Percentiles rank a stretch among this genome's conserved stretches.
These are phyloP conservation scores for Azemiops feae DNA, from an alignment of 2,113 vertebrate genomes.

Conservation along the genomic window DNA sequence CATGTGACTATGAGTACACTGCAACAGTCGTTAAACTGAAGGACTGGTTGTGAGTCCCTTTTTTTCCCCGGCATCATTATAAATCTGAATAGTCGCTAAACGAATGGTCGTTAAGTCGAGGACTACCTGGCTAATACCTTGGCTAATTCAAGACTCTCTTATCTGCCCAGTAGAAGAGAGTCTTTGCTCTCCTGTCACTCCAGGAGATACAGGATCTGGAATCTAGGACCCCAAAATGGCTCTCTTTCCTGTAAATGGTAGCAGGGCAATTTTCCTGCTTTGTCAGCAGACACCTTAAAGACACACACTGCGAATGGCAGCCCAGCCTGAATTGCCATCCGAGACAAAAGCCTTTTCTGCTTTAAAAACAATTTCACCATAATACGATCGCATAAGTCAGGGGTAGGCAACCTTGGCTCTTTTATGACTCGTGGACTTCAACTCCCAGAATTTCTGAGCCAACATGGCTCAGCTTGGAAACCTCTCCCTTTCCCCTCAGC, in stretches of 20 bases:
- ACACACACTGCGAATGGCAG: background rate
- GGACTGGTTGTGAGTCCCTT: background rate
- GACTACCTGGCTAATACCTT: background rate
- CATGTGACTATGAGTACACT: background rate
- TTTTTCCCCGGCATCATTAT: background rate
- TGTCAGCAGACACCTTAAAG: background rate
- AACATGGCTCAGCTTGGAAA: no score
- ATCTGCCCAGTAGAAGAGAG: background rate
- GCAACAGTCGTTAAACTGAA: background rate
- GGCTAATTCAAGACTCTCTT: background rate
- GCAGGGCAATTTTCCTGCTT: background rate
- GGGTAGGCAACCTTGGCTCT: no score
- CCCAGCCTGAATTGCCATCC: background rate
- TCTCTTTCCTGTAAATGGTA: background rate
- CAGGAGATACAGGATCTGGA: background rate
- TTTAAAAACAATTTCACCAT: background rate
- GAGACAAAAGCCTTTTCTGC: background rate
- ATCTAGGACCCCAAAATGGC: no score
- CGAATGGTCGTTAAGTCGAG: background rate
- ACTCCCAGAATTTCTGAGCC: no score
- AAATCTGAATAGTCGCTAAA: background rate
- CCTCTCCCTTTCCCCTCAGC: no score
- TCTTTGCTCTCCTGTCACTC: background rate
- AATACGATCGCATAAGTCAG: no score
- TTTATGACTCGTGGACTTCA: no score